Percentiles rank a stretch among this genome's conserved stretches.
Conservation (phyloP, 2,113 vertebrate species). For the Guaruba guarouba region DNA sequence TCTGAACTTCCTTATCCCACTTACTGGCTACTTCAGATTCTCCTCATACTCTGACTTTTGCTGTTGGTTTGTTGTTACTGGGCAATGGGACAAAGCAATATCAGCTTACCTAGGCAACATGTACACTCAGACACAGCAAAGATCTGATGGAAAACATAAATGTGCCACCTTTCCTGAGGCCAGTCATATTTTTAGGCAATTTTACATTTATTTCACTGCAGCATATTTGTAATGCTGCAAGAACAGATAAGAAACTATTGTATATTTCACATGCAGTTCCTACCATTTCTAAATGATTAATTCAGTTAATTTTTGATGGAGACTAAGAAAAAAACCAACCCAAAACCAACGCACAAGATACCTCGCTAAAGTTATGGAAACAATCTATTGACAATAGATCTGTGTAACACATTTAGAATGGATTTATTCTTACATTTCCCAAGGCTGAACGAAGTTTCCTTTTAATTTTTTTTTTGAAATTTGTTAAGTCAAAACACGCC, state of each 20-base stretch:
- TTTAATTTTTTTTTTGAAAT: slow-evolving; percentile 75
- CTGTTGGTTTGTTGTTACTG: neutral
- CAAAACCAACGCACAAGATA: neutral
- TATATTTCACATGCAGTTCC: neutral
- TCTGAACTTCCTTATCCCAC: neutral
- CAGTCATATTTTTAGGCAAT: neutral
- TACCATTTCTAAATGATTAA: neutral
- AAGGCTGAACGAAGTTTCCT: slow-evolving; percentile 64
- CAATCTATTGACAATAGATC: neutral
- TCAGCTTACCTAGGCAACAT: neutral
- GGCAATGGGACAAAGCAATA: neutral
- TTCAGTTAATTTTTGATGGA: neutral
- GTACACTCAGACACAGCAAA: neutral
- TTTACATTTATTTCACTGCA: neutral
- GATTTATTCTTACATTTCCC: slow-evolving; percentile 77
- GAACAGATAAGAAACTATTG: neutral
- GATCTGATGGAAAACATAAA: neutral
- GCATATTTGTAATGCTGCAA: neutral
- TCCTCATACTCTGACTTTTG: neutral
- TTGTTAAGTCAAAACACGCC: slow-evolving; percentile 62
- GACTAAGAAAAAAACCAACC: neutral
- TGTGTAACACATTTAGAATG: neutral
- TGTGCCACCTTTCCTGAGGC: neutral
- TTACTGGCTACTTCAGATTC: neutral
- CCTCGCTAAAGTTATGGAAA: neutral